phyloP scores from a whole-genome alignment of 2,113 vertebrate species.

The Polypterus bichir region DNA sequence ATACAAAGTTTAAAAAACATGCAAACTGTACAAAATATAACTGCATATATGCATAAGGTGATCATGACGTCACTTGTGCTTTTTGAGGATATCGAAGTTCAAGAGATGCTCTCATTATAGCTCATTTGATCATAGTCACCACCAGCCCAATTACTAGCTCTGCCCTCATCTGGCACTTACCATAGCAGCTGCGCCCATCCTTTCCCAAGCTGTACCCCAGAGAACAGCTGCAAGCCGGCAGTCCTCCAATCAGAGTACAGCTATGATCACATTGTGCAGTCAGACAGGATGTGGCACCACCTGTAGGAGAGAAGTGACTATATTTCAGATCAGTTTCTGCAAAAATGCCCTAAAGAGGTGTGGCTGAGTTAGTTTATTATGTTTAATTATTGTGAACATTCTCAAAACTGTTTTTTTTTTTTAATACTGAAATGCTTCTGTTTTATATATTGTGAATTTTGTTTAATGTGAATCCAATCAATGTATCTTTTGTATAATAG shows the following conservation, averaged over 20 bases:
- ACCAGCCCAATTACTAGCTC: neutral
- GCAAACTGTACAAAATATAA: too few relatives aligned
- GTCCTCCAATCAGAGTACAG: slow-evolving; percentile 20
- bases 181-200: slow-evolving; percentile 22
- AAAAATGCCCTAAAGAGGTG: too few relatives aligned
- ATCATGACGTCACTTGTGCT: too few relatives aligned
- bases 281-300: slow-evolving; percentile 16
- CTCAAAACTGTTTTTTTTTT: neutral
- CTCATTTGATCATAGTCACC: neutral
- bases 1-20: too few relatives aligned
- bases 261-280: slow-evolving; percentile 19
- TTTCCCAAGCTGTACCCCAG: slow-evolving; percentile 21
- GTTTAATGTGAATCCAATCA: neutral
- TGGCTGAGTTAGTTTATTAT: too few relatives aligned
- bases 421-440: neutral
- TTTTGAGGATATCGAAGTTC: too few relatives aligned
- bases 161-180: slow-evolving; percentile 8
- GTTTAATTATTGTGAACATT: neutral
- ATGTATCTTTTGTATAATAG: neutral
- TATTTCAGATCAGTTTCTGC: slow-evolving; percentile 2
- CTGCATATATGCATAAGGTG: too few relatives aligned
- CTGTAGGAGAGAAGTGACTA: slow-evolving; percentile 9
- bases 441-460: neutral
- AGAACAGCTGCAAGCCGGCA: slow-evolving; percentile 18
- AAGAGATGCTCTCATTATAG: too few relatives aligned